Percentiles rank a stretch among this genome's conserved stretches.
These are phyloP conservation scores for Vanessa cardui DNA, from an alignment of 2,888 invertebrate species.

Conservation along the genomic window DNA sequence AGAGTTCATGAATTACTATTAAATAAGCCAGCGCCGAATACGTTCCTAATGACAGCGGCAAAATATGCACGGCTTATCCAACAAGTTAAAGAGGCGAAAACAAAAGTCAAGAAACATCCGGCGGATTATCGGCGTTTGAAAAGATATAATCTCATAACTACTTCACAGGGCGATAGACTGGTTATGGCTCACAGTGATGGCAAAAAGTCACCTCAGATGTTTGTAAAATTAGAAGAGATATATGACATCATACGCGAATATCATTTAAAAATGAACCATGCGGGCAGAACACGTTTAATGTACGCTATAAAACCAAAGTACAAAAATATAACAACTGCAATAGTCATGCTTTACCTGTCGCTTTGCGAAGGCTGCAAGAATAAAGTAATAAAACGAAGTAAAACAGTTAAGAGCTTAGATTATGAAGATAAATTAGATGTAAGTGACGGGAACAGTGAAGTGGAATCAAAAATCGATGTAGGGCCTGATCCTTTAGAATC, in stretches of 20 bases:
- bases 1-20: slow-evolving; percentile 49
- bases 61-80: slow-evolving; percentile 51
- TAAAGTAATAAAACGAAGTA: slow-evolving; percentile 39
- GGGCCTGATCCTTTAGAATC: slow-evolving; percentile 31
- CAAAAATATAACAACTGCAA: slow-evolving; percentile 58
- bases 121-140: slow-evolving; percentile 56
- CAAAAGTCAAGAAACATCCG: slow-evolving; percentile 46
- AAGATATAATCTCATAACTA: slow-evolving; percentile 52
- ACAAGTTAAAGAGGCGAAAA: slow-evolving; percentile 53
- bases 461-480: slow-evolving; percentile 18
- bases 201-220: slow-evolving; percentile 45
- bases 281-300: slow-evolving; percentile 57
- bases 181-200: slow-evolving; percentile 43
- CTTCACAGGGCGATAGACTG: slow-evolving; percentile 53
- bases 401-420: slow-evolving; percentile 13
- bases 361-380: slow-evolving; percentile 55
- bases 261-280: slow-evolving; percentile 58
- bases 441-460: slow-evolving; percentile 20
- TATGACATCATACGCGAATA: slow-evolving; percentile 58
- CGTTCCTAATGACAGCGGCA: slow-evolving; percentile 51
- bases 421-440: background rate
- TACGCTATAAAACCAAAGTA: slow-evolving; percentile 54
- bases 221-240: slow-evolving; percentile 57
- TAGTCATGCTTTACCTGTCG: slow-evolving; percentile 55
- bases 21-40: slow-evolving; percentile 48